Evolutionary conservation across 2,797 vertebrate genomes (phyloP).

Genomic region (Nothura maculosa): DNA sequence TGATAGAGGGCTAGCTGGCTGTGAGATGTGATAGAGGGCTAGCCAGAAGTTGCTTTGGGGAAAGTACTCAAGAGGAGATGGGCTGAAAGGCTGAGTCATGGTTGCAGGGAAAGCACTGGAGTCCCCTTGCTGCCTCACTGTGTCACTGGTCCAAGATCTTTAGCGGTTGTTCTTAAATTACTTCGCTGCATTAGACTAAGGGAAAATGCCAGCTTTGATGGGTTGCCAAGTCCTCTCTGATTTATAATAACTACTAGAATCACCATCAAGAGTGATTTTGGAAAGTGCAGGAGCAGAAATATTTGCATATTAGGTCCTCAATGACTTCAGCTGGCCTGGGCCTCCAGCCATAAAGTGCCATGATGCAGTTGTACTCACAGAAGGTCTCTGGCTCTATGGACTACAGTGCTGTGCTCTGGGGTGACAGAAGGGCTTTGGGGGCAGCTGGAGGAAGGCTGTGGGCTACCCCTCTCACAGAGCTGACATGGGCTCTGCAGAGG

Average conservation of each 20-base stretch:
- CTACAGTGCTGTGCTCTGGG: neutral
- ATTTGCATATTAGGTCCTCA: neutral
- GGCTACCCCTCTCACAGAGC: neutral
- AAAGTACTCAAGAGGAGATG: neutral
- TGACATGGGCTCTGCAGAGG: neutral
- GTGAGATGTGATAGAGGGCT: neutral
- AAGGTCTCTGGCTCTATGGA: neutral
- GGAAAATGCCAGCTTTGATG: slow-evolving; percentile 39
- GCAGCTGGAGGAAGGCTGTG: neutral
- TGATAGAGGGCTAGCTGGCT: neutral
- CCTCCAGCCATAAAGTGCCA: neutral
- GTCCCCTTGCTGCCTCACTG: neutral
- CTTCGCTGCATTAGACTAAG: slow-evolving; percentile 23
- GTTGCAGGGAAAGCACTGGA: neutral
- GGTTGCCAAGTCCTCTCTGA: slow-evolving; percentile 14
- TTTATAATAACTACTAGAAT: slow-evolving; percentile 46
- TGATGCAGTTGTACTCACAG: neutral
- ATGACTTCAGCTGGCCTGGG: slow-evolving; percentile 5
- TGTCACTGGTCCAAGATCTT: slow-evolving; percentile 8
- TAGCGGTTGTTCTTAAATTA: slow-evolving; percentile 1
- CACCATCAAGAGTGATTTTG: slow-evolving; percentile 11
- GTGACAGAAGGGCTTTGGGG: neutral
- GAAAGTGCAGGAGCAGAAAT: neutral
- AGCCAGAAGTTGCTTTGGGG: neutral
- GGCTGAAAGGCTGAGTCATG: slow-evolving; percentile 27